Base-by-base conservation (phyloP, 37 sponge, comb jelly and placozoan genomes). In the Dysidea cf. avara region DNA sequence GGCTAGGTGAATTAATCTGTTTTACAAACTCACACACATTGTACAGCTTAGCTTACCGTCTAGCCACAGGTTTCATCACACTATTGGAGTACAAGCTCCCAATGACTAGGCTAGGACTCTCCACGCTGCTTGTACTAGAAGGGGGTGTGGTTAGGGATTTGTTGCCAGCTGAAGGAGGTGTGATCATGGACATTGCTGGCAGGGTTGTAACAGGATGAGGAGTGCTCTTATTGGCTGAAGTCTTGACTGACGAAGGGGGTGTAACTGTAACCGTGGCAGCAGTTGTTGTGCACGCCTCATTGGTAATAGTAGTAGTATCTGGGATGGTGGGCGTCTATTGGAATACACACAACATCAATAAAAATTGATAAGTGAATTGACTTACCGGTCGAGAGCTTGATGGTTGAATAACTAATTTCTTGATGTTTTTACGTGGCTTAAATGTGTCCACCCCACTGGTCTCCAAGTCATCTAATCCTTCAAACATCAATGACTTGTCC, bases 351-450 rank as follows among this genome's bases (percentile, higher is more conserved):
- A n/a, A n/a, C n/a, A n/a, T n/a, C n/a, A n/a, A n/a, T n/a, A n/a
- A n/a, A n/a, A n/a, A n/a, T n/a, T n/a, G n/a, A n/a, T n/a, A n/a
- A n/a, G n/a, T n/a, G n/a, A n/a, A n/a, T n/a, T n/a, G n/a, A n/a
- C 69, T 56, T 48, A 81, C 78, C 38, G 63, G 60, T 21, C 61
- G 64, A 39, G 66, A 51, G 48, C 68, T 79, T 9, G 69, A 22
- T 0, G 88, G 71, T 48, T 68, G 83, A 48, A 92, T 78, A 53
- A 65, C 64, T 3, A 92, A 78, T 26, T 60, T 87, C 69, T 92
- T 92, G 34, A 92, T 46, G 39, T 84, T 92, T 29, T 68, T 66
- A 0, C 93, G 69, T 24, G 93, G 93, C 16, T 78, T 81, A 61
- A 83, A 89, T 39, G 84, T 74, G 68, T 58, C 79, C 1, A 34